Evolutionary conservation across 2,113 vertebrate species (phyloP).

Genomic region (Coptodon bakossiorum): DNA sequence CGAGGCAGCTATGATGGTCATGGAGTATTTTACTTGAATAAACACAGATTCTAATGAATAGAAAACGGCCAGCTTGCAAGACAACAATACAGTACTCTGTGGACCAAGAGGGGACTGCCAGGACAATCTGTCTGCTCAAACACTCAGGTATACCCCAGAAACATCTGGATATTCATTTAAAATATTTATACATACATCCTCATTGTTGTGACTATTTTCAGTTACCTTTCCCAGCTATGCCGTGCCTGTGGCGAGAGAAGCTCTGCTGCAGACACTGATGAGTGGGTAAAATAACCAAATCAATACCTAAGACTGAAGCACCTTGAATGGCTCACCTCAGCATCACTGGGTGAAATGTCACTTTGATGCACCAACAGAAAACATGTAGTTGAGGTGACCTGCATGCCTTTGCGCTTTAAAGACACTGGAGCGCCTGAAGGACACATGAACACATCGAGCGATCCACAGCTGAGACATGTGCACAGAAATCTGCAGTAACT

Average conservation of each 20-base stretch:
- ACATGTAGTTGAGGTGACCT: not conserved
- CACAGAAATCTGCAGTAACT: no score
- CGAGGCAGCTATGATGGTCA: not conserved
- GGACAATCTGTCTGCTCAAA: not conserved
- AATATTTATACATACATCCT: not conserved
- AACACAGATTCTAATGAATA: not conserved
- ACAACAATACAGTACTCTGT: not conserved
- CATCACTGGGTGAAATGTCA: not conserved
- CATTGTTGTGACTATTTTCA: not conserved
- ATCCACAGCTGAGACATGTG: no score
- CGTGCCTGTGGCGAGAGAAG: not conserved
- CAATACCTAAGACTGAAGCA: not conserved
- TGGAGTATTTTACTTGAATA: not conserved
- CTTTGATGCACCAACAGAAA: not conserved
- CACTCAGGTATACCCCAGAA: not conserved
- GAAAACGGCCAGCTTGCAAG: not conserved
- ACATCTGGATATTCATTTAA: not conserved
- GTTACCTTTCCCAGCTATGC: not conserved
- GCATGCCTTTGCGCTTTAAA: not conserved
- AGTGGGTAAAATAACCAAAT: not conserved
- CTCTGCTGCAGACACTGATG: not conserved
- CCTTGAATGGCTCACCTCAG: not conserved
- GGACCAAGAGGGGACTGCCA: not conserved
- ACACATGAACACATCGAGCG: no score
- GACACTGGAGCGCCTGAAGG: fast-evolving